Evolutionary conservation across 2,113 vertebrate species (phyloP).

Genomic region (Tilapia sparmanii): DNA sequence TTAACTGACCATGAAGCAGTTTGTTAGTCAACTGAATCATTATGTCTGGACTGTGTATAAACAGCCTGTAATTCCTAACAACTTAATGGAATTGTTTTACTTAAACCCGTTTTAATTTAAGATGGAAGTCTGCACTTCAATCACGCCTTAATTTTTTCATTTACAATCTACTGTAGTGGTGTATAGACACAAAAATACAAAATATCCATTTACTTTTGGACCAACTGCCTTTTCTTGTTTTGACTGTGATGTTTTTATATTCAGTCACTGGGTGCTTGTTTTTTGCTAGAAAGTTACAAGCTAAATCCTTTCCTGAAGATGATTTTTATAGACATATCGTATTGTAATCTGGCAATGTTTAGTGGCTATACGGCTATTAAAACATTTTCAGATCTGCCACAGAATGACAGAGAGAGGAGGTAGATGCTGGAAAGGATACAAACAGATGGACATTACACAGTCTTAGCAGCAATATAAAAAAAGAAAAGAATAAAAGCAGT

Average conservation of each 20-base stretch:
- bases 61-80: neutral
- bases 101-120: neutral
- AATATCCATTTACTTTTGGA: neutral
- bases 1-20: neutral
- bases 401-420: neutral
- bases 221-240: neutral
- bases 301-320: neutral
- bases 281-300: neutral
- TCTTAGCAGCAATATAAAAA: neutral
- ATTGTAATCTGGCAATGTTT: neutral
- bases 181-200: neutral
- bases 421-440: neutral
- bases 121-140: neutral
- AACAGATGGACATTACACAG: slow-evolving; percentile 21
- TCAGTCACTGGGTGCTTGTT: neutral
- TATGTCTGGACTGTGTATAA: neutral
- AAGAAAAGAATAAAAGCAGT: neutral
- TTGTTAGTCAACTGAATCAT: neutral
- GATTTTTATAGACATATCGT: neutral
- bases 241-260: neutral
- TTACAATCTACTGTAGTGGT: neutral
- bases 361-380: neutral
- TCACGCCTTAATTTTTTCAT: neutral
- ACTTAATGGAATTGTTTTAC: neutral
- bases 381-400: neutral